Evolutionary conservation across 2,797 vertebrate species (phyloP), one percentile per base, ranked within the genome.

Genomic region (Gallinago stenura): DNA sequence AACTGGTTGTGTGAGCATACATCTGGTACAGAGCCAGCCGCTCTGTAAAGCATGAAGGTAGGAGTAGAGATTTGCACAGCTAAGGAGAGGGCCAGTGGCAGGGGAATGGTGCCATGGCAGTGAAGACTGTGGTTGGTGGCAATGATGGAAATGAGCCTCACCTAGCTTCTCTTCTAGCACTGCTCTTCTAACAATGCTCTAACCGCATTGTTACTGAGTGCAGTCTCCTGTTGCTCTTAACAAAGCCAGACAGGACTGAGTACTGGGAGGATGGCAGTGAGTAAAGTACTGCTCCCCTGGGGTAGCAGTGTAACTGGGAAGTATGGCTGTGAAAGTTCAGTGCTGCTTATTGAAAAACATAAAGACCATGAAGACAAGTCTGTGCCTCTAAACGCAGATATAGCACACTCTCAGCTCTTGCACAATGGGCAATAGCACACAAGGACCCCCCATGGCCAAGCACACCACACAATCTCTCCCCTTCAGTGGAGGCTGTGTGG

Each of bases 391-490:
- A 54, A 41, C 6, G 50, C 18, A 4, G 33, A 15, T 46, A 65
- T 1, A 65, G 41, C 13, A 77, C 12, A 35, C 13, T 61, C 21
- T 28, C 13, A 72, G 12, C 30, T 57, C 19, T 51, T 37, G 12
- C 31, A 43, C 20, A 43, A 50, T 2, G 4, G 16, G 22, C 26
- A 31, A 2, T 7, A 48, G 68, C 12, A 46, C 7, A 19, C 1
- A 15, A 53, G 8, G 35, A 22, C 9, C 1, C 20, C 28, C 6
- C 48, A 16, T 8, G 76, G 41, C 5, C 58, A 64, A 85, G 53
- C 1, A 46, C 1, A 2, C 0, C 0, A 5, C 3, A 24, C 7
- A 12, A 35, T 8, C 2, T 3, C 17, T 37, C 4, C 33, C 12
- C 60, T 69, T 21, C 33, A 20, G 54, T 6, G 46, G 16, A 79